These are phyloP conservation scores for Mesochorus sp. DNA, from an alignment of 2,888 invertebrate genomes.

Conservation along the genomic window DNA sequence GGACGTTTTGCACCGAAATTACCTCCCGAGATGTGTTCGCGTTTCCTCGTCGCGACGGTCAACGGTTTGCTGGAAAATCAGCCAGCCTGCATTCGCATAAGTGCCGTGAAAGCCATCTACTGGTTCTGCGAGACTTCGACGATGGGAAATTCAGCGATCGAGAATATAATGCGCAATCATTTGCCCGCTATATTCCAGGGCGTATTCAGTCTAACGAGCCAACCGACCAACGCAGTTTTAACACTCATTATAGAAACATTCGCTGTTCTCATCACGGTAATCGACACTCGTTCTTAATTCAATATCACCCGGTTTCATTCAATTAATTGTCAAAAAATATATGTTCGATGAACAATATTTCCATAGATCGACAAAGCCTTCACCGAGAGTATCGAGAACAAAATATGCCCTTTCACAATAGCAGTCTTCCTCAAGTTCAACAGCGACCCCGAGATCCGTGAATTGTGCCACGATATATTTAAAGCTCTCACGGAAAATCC, in stretches of 20 bases:
- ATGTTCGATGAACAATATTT: not conserved
- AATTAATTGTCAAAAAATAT: not conserved
- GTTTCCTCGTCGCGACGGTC: conserved; percentile 84
- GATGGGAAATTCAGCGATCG: conserved; percentile 66
- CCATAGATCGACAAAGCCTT: conserved; percentile 85
- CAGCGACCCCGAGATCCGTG: conserved; percentile 86
- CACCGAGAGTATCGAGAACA: conserved; percentile 85
- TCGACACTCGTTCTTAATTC: conserved; percentile 13
- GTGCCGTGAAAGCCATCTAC: conserved; percentile 83
- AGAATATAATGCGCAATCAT: conserved; percentile 74
- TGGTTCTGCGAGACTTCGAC: conserved; percentile 82
- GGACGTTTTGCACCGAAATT: conserved; percentile 83
- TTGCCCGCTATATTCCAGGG: conserved; percentile 78
- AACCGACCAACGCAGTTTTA: conserved; percentile 75
- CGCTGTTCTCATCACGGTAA: conserved; percentile 75
- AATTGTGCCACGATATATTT: conserved; percentile 86
- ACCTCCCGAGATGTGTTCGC: conserved; percentile 81
- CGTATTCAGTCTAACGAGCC: conserved; percentile 74
- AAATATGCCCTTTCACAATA: conserved; percentile 86
- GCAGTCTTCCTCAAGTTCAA: conserved; percentile 87
- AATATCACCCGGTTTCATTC: not conserved
- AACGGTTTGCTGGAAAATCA: conserved; percentile 83
- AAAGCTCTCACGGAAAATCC: conserved; percentile 85
- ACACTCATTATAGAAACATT: conserved; percentile 77
- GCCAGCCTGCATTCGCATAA: conserved; percentile 83